phyloP scores from a whole-genome alignment of 1,140 invertebrate species.

The Lepidurus apus region DNA sequence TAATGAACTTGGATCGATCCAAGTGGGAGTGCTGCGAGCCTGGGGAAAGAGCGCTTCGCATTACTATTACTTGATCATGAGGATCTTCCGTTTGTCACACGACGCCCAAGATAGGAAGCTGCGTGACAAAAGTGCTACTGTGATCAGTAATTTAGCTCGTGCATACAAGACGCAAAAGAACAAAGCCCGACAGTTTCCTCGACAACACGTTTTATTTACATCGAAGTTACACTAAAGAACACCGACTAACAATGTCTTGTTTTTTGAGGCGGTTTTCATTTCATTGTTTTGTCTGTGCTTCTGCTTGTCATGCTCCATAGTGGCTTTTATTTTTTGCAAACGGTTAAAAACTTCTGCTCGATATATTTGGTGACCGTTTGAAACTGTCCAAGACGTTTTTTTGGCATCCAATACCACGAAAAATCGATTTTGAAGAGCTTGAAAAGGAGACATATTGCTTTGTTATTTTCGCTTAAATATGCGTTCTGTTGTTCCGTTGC shows the following conservation, averaged over 20 bases:
- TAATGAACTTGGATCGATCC: too few relatives aligned
- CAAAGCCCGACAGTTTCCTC: not conserved
- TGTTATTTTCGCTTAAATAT: not conserved
- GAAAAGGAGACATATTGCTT: not conserved
- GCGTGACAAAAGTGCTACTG: too few relatives aligned
- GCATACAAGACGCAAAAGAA: not conserved
- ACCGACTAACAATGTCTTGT: conserved; percentile 1
- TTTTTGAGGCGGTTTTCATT: not conserved
- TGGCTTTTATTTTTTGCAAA: not conserved
- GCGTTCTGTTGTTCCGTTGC: not conserved
- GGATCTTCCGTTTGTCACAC: too few relatives aligned
- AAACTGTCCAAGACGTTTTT: not conserved
- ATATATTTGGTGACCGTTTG: not conserved
- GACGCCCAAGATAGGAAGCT: too few relatives aligned
- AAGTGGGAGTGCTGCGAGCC: too few relatives aligned
- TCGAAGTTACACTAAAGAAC: conserved; percentile 2
- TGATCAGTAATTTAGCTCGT: too few relatives aligned
- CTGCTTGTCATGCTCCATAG: not conserved
- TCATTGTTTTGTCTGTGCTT: not conserved
- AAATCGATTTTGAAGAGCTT: not conserved
- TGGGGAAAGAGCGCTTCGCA: too few relatives aligned
- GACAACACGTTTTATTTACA: conserved; percentile 15
- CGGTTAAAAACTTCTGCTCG: not conserved
- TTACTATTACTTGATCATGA: too few relatives aligned
- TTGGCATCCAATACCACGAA: not conserved